Base-by-base conservation (phyloP, 2,797 vertebrate genomes). In the Ctenosaura bakeri region DNA sequence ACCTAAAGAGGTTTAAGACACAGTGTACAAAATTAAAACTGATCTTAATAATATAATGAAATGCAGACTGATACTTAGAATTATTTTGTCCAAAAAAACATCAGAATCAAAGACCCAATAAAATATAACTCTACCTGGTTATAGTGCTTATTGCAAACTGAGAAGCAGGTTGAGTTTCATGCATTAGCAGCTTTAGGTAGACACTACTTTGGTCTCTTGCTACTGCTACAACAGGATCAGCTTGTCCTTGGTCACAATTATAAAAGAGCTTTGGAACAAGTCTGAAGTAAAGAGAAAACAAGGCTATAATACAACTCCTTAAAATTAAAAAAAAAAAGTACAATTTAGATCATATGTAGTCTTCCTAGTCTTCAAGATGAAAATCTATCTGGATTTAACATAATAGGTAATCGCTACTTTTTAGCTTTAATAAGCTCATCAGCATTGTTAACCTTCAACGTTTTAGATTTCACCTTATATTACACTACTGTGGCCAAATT, bases 101-200 rank as follows among this genome's bases (percentile, higher is more conserved):
- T 18, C 22, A 81, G 82, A 89, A 87, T 50, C 29, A 62, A 93
- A 38, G 74, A 76, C 56, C 26, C 35, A 66, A 71, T 2, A 52
- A 89, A 87, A 13, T 0, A 81, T 0, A 1, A 20, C 22, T 29
- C 24, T 96, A 99, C 99, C 99, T 98, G 94, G 98, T 99, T 92
- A 99, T 98, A 12, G 99, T 98, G 97, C 98, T 99, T 93, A 98
- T 98, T 0, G 99, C 98, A 93, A 99, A 98, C 96, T 99, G 99
- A 18, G 99, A 99, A 0, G 98, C 98, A 0, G 98, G 98, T 90
- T 98, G 99, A 0, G 98, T 98, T 97, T 99, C 99, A 0, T 99
- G 99, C 99, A 99, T 99, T 50, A 99, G 97, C 16, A 99, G 98
- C 94, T 99, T 99, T 94, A 99, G 96, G 95, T 99, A 98, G 16